Conservation (phyloP, 2,888 invertebrate genomes). For the Lasioglossum villosulum region DNA sequence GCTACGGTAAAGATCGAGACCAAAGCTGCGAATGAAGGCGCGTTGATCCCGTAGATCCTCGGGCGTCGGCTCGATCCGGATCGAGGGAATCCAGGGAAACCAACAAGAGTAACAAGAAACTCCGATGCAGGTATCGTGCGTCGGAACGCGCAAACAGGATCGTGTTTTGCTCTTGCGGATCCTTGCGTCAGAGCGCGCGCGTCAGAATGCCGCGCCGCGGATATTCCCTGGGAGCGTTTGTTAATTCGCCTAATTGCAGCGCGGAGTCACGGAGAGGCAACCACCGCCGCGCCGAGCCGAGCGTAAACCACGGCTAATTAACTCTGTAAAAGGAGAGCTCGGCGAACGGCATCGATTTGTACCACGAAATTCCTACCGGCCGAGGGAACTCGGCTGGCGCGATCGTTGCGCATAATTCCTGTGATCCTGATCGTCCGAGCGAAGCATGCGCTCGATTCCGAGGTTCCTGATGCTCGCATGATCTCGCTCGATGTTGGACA, state of each 20-base stretch:
- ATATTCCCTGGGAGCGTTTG: conserved; percentile 45
- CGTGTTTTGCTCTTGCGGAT: neutral
- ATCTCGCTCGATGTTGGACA: neutral
- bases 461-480: neutral
- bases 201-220: conserved; percentile 28
- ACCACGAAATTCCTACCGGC: conserved; percentile 50
- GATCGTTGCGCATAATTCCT: neutral
- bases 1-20: neutral
- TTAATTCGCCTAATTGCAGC: conserved; percentile 56
- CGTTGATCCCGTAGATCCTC: neutral
- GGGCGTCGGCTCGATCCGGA: conserved; percentile 29
- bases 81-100: neutral
- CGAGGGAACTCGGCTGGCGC: conserved; percentile 45
- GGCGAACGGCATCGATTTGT: conserved; percentile 56
- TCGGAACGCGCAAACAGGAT: conserved; percentile 27
- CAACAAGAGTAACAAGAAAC: neutral
- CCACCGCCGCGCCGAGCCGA: conserved; percentile 5
- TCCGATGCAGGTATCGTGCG: neutral
- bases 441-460: conserved; percentile 20
- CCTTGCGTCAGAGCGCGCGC: conserved; percentile 15
- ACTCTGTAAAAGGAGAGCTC: conserved; percentile 51
- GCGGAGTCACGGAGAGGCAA: conserved; percentile 36
- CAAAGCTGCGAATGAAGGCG: conserved; percentile 13
- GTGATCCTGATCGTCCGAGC: conserved; percentile 15
- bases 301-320: conserved; percentile 63